These are phyloP conservation scores for Arnoldichthys spilopterus DNA, from an alignment of 2,797 vertebrate species.

Conservation along the genomic window DNA sequence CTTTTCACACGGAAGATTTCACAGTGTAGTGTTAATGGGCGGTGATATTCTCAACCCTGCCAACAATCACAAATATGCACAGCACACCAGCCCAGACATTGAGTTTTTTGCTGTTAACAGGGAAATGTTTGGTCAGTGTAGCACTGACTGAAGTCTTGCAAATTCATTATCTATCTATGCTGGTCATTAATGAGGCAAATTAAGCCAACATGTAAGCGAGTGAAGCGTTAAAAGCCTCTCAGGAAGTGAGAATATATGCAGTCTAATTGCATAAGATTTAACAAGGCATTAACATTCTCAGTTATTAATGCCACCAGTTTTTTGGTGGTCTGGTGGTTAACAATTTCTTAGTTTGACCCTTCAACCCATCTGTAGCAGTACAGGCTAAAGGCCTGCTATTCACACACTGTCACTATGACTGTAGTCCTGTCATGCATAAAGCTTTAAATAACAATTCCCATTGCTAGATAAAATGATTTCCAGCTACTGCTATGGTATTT, in stretches of 20 bases:
- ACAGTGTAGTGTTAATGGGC: neutral
- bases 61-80: conserved; percentile 2
- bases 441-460: too few relatives aligned
- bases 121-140: neutral
- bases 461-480: too few relatives aligned
- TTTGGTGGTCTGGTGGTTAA: too few relatives aligned
- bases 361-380: too few relatives aligned
- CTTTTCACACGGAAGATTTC: neutral
- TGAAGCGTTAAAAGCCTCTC: neutral
- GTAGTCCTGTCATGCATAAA: too few relatives aligned
- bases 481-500: too few relatives aligned
- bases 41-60: neutral
- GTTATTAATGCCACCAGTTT: too few relatives aligned
- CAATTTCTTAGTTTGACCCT: too few relatives aligned
- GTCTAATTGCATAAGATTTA: too few relatives aligned
- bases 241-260: neutral
- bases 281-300: too few relatives aligned
- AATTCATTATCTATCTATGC: neutral
- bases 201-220: neutral
- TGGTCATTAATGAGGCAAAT: neutral
- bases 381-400: too few relatives aligned
- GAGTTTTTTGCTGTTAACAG: neutral
- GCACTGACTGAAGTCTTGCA: neutral
- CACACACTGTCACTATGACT: too few relatives aligned
- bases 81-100: neutral